Base-by-base conservation (phyloP, 35 echinoderm and acorn worm genomes). In the Heliocidaris erythrogramma region DNA sequence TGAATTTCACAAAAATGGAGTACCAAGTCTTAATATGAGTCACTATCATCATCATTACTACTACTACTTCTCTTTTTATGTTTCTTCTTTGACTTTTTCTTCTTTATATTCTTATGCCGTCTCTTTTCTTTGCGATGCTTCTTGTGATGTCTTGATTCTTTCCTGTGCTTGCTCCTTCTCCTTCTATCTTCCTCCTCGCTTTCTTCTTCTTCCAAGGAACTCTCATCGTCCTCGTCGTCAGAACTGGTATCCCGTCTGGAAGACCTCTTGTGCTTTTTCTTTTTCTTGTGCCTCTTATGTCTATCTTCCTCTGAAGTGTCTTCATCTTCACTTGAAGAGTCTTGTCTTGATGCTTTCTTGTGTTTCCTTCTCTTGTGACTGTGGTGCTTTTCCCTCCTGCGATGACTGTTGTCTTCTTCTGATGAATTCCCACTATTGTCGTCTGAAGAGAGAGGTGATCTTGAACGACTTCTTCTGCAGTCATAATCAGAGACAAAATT, bases 61-160 rank as follows among this genome's bases (percentile, higher is more conserved):
- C 91, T 92, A 13, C 49, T 49, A 59, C 29, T 13, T 21, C 50
- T 49, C n/a, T 59, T 92, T 71, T 31, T 92, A 48, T 92, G 92
- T 61, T 90, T 95, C 86, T 60, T 95, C 94, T 95, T 95, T 47
- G 90, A 60, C 29, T 59, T 95, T 35, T 56, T 90, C 49, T 88
- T 92, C 11, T 71, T 90, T 12, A 71, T 48, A 30, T 95, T 60
- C 65, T 92, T 95, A 56, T 95, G 94, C 35, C 32, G 48, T 56
- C 59, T 90, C n/a, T 95, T 92, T 2, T 95, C 94, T 92, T 90
- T 92, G 21, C 88, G 48, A 86, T 47, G 49, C 27, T 52, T 90
- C 53, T 90, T 95, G 30, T 69, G 94, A 27, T 59, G 94, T 32
- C 90, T 88, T 30, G 87, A 91, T n/a, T 90, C 90, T 49, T 95